Evolutionary conservation across 2,113 vertebrate genomes (phyloP), one percentile per base, ranked within the genome.

Genomic region (Vireo altiloquus): DNA sequence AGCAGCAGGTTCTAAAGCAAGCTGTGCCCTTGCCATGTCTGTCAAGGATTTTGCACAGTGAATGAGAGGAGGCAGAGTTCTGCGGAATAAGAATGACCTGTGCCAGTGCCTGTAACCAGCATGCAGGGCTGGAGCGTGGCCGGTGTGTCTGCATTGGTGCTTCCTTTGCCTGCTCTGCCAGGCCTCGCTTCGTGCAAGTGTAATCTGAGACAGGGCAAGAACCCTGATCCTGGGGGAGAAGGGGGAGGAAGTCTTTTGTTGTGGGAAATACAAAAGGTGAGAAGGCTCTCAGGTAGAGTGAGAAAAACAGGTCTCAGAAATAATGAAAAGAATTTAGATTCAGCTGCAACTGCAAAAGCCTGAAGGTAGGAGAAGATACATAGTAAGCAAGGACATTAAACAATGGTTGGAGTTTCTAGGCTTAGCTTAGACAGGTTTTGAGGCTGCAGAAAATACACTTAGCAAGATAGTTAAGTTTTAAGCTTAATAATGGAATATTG

Each of bases 101-200:
- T 7, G 8, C 20, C 2, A 25, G 17, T 50, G 60, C 15, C 11
- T 2, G 10, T 16, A 6, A 37, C 5, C 46, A 15, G 14, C 0
- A 0, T 0, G 1, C 5, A 0, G 23, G 2, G 37, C 44, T 40
- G 0, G 40, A 89, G 15, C 4, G 0, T 3, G 42, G 31, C 56
- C 70, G 2, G 19, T 1, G 7, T 4, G 8, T 39, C 37, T n/a
- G 65, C 19, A 1, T 42, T 2, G 4, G 11, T 46, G 59, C 49
- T 22, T 68, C 37, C 46, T 27, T 11, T 7, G 54, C 40, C 37
- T 28, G 40, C 71, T 46, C 52, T 13, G 75, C 57, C 75, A 23
- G 56, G 53, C 65, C 64, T 78, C 9, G 0, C 54, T 47, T 20
- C 7, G 3, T 15, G 25, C 2, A 24, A 46, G 10, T 0, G 65